Base-by-base conservation (phyloP, 2,113 vertebrate species). In the Castor canadensis region DNA sequence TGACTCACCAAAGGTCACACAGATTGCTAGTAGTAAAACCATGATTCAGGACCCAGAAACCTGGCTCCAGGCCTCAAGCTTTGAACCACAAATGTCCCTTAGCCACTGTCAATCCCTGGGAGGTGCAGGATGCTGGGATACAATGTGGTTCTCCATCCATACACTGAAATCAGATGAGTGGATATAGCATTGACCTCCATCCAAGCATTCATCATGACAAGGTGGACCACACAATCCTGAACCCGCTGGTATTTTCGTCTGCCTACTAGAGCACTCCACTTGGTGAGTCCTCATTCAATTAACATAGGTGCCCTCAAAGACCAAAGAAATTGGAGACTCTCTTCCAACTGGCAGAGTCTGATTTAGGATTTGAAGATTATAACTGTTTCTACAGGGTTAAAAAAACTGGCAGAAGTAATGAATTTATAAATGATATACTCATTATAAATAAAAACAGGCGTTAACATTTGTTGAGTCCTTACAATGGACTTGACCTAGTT, bases 231-330 rank as follows among this genome's bases (percentile, higher is more conserved):
- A 5, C 13, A 79, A 77, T 56, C 54, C 5, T 3, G 28, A 72
- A 86, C 19, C 54, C 35, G 13, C 43, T 56, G 22, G 60, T 4
- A 66, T 69, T 88, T 91, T 69, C 40, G 52, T 40, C 67, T 56
- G 81, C 38, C 60, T 71, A 45, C 64, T 76, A 76, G 66, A 58
- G 13, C 58, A 10, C 73, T 83, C 45, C 35, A 52, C 5, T 24
- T 38, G 13, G 20, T 84, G 38, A 35, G 49, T 73, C 58, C 56
- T 64, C 71, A 32, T 80, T 83, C 91, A 94, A n/a, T n/a, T 30
- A 82, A 96, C 40, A 84, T 20, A 95, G 43, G 38, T 28, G 52
- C 26, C 64, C 81, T 87, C 58, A 52, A 72, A 93, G 45, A 76
- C 28, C 17, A 94, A 89, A 69, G 79, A 72, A 91, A 71, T 49